Conservation (phyloP, 53 echinoderm and acorn worm species). For the Paelopatides confundens region DNA sequence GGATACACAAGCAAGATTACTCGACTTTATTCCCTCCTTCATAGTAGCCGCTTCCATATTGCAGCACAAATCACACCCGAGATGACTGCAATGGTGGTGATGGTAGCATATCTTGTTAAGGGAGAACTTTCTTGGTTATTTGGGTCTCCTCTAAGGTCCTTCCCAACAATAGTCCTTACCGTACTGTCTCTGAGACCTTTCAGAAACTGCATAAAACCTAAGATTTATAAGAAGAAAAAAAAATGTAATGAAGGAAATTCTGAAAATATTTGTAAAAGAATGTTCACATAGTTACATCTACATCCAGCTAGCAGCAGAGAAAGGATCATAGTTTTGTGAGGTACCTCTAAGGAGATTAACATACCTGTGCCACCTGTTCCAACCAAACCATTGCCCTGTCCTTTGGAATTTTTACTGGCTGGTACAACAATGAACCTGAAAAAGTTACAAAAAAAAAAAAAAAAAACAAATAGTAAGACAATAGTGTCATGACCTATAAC, state of each 20-base stretch:
- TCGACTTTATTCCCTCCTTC: background rate
- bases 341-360: too few relatives aligned
- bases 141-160: background rate
- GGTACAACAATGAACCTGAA: conserved; percentile 15
- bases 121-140: background rate
- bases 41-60: background rate
- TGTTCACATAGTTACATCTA: too few relatives aligned
- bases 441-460: too few relatives aligned
- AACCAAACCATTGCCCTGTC: conserved; percentile 31
- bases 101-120: background rate
- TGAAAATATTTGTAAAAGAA: too few relatives aligned
- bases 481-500: too few relatives aligned
- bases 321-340: too few relatives aligned
- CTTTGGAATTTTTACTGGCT: background rate
- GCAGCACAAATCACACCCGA: background rate
- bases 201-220: conserved; percentile 35
- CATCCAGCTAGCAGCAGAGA: too few relatives aligned
- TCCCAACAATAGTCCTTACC: background rate
- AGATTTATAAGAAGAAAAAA: background rate
- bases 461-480: too few relatives aligned
- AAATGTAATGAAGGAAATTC: too few relatives aligned
- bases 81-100: background rate
- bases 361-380: conserved; percentile 31
- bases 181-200: conserved; percentile 17
- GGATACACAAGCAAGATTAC: too few relatives aligned